Evolutionary conservation across 1,140 invertebrate species (phyloP).

Genomic region (Trachelipus rathkii): DNA sequence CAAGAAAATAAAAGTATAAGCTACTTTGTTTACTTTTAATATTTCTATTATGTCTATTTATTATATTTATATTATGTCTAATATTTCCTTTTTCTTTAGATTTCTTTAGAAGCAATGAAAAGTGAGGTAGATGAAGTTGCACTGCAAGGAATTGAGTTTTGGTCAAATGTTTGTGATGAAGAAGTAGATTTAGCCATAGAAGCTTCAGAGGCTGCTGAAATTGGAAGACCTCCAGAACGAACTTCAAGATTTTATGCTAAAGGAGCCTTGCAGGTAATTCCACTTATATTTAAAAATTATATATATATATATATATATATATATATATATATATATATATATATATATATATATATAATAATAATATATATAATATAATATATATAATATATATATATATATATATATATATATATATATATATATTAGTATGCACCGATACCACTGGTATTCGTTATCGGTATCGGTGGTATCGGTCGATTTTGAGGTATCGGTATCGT

Average conservation of each 20-base stretch:
- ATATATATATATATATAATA: too few relatives aligned
- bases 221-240: slow-evolving; percentile 81
- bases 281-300: not conserved
- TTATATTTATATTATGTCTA: too few relatives aligned
- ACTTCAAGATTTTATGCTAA: slow-evolving; percentile 88
- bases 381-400: too few relatives aligned
- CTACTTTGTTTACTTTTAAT: too few relatives aligned
- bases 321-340: too few relatives aligned
- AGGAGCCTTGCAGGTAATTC: slow-evolving; percentile 69
- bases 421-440: too few relatives aligned
- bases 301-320: too few relatives aligned
- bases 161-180: slow-evolving; percentile 99
- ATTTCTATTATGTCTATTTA: not conserved
- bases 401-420: too few relatives aligned
- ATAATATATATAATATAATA: too few relatives aligned
- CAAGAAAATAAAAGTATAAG: not conserved
- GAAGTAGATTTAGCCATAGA: slow-evolving; percentile 96
- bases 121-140: slow-evolving; percentile 91
- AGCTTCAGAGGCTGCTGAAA: slow-evolving; percentile 85
- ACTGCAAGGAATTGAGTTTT: slow-evolving; percentile 99
- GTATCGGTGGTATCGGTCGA: too few relatives aligned
- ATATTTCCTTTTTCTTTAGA: slow-evolving; percentile 58
- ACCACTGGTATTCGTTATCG: too few relatives aligned
- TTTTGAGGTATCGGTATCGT: too few relatives aligned
- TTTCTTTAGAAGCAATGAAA: slow-evolving; percentile 98